Evolutionary conservation across 35 echinoderm and acorn worm genomes (phyloP).

Genomic region (Anneissia japonica): DNA sequence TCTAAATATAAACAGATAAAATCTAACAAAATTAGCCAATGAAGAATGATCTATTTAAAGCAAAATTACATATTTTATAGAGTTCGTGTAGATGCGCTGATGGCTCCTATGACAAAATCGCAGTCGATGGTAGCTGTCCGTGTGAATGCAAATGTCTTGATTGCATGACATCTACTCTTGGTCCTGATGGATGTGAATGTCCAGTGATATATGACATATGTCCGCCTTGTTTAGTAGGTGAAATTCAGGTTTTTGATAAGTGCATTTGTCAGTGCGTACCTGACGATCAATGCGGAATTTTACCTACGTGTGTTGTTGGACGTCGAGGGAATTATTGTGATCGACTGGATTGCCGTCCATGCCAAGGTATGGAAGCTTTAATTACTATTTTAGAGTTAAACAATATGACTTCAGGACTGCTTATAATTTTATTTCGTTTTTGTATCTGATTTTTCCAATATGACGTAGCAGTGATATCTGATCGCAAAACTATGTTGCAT

Average conservation of each 20-base stretch:
- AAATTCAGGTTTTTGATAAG: neutral
- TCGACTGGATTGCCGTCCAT: conserved; percentile 15
- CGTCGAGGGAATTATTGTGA: neutral
- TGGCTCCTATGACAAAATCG: conserved; percentile 2
- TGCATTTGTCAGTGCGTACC: conserved; percentile 16
- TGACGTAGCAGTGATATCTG: too few species aligned
- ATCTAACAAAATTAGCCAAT: too few species aligned
- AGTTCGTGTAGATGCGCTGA: conserved; percentile 3
- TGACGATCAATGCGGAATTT: conserved; percentile 3
- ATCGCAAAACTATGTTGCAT: too few species aligned
- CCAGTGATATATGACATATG: conserved; percentile 4
- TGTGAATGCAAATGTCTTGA: neutral
- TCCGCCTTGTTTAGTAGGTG: conserved; percentile 4
- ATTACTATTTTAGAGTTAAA: too few species aligned
- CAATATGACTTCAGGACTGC: too few species aligned
- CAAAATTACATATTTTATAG: too few species aligned
- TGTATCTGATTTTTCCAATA: neutral
- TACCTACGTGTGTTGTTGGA: neutral
- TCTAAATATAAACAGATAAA: too few species aligned
- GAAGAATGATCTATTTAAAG: too few species aligned
- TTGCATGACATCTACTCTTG: neutral
- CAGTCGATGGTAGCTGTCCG: neutral
- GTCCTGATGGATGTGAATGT: neutral
- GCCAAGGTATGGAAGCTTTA: neutral
- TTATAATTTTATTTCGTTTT: too few species aligned